These are phyloP conservation scores for Eulemur rubriventer DNA, from an alignment of 2,797 vertebrate genomes.

Conservation along the genomic window DNA sequence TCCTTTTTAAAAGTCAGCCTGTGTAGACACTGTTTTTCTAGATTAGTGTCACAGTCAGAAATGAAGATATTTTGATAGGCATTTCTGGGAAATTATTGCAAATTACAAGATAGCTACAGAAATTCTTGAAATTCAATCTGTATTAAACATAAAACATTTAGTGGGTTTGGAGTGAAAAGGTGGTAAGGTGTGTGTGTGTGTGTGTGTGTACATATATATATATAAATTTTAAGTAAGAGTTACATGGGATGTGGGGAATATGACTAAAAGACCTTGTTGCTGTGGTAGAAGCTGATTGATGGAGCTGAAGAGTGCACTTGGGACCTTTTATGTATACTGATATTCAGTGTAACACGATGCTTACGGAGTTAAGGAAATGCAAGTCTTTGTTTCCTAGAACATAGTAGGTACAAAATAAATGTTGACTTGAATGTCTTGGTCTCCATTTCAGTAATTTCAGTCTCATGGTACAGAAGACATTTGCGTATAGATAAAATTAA, in stretches of 20 bases:
- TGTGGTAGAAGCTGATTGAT: background rate
- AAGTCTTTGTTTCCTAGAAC: background rate
- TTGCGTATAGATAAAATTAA: slow-evolving; percentile 74
- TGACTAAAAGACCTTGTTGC: background rate
- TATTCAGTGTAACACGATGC: background rate
- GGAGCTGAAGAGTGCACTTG: background rate
- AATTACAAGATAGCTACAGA: slow-evolving; percentile 16
- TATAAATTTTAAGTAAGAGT: background rate
- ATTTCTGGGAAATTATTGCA: slow-evolving; percentile 36
- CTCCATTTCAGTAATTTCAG: background rate
- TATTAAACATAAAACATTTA: background rate
- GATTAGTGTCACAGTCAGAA: slow-evolving; percentile 29
- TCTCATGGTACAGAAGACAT: slow-evolving; percentile 29
- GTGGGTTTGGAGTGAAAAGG: background rate
- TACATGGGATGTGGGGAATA: background rate
- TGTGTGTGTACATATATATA: background rate
- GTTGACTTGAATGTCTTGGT: background rate
- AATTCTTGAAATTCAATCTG: background rate
- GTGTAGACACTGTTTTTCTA: background rate
- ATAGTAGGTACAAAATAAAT: slow-evolving; percentile 54
- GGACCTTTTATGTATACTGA: background rate
- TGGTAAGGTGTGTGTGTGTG: too few species aligned
- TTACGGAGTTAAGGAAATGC: background rate
- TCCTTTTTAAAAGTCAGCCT: background rate
- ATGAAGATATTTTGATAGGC: slow-evolving; percentile 8